These are phyloP conservation scores for Sorex araneus DNA, from an alignment of 2,113 vertebrate species.

Conservation along the genomic window DNA sequence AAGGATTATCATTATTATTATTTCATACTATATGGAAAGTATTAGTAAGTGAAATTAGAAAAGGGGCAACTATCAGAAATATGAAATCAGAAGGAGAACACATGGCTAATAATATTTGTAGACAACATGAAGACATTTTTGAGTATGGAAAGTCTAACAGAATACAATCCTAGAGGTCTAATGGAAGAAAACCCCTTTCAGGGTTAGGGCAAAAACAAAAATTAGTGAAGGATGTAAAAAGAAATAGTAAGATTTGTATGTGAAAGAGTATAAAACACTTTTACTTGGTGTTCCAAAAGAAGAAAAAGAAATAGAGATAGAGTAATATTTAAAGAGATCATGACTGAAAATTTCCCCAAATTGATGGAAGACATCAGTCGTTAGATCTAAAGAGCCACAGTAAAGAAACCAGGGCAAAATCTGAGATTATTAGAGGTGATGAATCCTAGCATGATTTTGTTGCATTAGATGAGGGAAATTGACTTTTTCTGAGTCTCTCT, in stretches of 20 bases:
- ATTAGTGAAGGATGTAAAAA: neutral
- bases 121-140: neutral
- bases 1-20: neutral
- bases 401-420: neutral
- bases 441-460: neutral
- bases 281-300: neutral
- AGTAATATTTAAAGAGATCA: neutral
- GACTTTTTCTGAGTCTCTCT: neutral
- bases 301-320: neutral
- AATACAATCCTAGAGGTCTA: neutral
- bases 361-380: neutral
- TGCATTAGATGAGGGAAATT: neutral
- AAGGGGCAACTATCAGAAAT: neutral
- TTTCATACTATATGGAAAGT: neutral
- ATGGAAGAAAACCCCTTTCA: neutral
- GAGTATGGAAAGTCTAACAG: neutral
- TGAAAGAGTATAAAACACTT: neutral
- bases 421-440: neutral
- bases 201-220: neutral
- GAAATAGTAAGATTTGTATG: neutral
- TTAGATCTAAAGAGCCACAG: neutral
- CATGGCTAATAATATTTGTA: neutral
- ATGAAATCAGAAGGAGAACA: neutral
- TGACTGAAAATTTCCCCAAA: constrained; percentile 3
- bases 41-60: neutral